These are phyloP conservation scores for Hyaena hyaena DNA, from an alignment of 2,113 vertebrate genomes.

Conservation along the genomic window DNA sequence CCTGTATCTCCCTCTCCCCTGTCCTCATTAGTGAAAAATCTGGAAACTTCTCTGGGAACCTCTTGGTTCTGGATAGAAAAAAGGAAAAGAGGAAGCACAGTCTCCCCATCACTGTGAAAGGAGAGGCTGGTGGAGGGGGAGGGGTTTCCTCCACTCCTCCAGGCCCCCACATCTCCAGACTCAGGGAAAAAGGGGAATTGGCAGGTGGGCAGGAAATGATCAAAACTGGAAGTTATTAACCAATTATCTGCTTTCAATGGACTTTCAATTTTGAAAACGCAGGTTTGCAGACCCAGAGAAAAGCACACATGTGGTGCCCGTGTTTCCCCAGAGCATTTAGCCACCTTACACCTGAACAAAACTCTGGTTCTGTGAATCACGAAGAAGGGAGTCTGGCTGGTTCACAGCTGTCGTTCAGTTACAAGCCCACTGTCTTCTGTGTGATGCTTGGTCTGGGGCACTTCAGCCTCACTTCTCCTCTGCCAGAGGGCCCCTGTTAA, in stretches of 20 bases:
- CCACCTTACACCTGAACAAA: neutral
- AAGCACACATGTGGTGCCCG: neutral
- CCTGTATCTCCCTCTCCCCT: no score
- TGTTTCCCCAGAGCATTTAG: neutral
- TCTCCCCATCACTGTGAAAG: no score
- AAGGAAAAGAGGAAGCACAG: neutral
- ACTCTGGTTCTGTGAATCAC: neutral
- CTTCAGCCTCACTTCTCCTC: neutral
- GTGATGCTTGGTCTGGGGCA: neutral
- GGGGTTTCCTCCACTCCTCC: neutral
- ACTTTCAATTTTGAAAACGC: neutral
- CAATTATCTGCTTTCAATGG: neutral
- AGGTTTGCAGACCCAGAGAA: neutral
- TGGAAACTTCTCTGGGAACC: neutral
- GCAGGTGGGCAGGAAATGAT: neutral
- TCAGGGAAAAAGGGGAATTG: neutral
- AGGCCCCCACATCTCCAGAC: neutral
- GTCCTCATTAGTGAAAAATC: neutral
- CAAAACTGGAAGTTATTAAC: neutral
- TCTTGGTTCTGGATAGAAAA: neutral
- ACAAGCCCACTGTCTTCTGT: no score
- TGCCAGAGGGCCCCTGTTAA: neutral
- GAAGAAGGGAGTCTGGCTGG: neutral
- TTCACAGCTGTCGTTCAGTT: neutral
- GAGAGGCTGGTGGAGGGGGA: neutral